Evolutionary conservation across 2,113 vertebrate genomes (phyloP).

Genomic region (Neolamprologus ventralis): DNA sequence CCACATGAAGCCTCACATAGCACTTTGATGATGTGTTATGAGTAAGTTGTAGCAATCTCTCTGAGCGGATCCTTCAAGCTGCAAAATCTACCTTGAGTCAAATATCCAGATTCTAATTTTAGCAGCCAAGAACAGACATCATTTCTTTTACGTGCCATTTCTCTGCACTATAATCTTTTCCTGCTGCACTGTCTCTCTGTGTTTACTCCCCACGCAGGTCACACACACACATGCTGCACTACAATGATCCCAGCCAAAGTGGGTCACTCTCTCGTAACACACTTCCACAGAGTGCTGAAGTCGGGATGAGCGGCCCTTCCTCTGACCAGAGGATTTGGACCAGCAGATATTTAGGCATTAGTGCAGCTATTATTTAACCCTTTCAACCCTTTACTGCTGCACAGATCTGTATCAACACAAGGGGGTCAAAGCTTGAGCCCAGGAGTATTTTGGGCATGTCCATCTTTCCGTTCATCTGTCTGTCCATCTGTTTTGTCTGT

Average conservation of each 20-base stretch:
- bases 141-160: neutral
- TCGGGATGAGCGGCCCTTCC: neutral
- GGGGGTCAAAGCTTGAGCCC: neutral
- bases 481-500: slow-evolving; percentile 3
- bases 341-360: neutral
- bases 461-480: slow-evolving; percentile 4
- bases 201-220: slow-evolving; percentile 9
- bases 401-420: neutral
- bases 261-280: slow-evolving; percentile 39
- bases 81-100: neutral
- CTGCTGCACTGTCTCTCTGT: neutral
- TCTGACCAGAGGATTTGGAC: neutral
- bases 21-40: slow-evolving; percentile 26
- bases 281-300: neutral
- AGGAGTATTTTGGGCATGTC: neutral
- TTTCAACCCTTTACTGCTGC: neutral
- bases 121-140: neutral
- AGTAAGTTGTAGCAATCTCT: neutral
- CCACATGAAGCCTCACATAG: neutral
- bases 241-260: slow-evolving; percentile 25
- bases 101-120: neutral
- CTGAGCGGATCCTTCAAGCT: neutral
- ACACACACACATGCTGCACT: neutral
- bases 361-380: neutral
- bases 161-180: neutral